Conservation (phyloP, 2,113 vertebrate species). For the Morone saxatilis region DNA sequence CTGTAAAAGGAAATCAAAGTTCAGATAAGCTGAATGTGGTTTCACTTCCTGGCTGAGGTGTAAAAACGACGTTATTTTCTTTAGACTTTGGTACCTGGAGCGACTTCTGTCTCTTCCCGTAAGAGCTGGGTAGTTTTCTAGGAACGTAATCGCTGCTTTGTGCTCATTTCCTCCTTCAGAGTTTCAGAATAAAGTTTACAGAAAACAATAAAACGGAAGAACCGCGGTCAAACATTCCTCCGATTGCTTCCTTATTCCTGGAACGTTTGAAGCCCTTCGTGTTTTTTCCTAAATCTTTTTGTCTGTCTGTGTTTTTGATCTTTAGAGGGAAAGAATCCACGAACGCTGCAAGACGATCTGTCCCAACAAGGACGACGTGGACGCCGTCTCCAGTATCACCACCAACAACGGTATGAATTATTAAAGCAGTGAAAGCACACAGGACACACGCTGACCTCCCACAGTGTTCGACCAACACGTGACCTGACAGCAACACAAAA, state of each 20-base stretch:
- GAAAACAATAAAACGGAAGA: not conserved
- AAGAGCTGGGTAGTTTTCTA: not conserved
- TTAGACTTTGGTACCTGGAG: not conserved
- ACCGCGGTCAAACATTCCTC: not conserved
- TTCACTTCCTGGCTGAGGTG: not conserved
- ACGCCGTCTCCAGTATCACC: constrained; percentile 84
- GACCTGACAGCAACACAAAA: too few species aligned
- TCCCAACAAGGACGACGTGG: constrained; percentile 91
- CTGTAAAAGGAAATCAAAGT: not conserved
- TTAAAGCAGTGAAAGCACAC: constrained; percentile 5
- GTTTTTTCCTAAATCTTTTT: not conserved
- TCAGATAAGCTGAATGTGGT: not conserved
- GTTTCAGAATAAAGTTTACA: not conserved
- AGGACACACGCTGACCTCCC: too few species aligned
- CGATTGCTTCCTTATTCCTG: constrained; percentile 10
- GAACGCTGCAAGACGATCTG: constrained; percentile 93
- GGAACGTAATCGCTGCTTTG: not conserved
- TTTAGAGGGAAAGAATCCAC: constrained; percentile 94
- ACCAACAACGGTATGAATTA: constrained; percentile 87
- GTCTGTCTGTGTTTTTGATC: not conserved
- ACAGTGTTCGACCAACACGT: too few species aligned
- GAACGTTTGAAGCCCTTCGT: not conserved
- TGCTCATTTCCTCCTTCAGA: constrained; percentile 21
- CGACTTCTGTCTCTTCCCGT: not conserved
- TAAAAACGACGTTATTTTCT: not conserved